Conservation (phyloP, 2,113 vertebrate genomes). For the Menidia beryllina region DNA sequence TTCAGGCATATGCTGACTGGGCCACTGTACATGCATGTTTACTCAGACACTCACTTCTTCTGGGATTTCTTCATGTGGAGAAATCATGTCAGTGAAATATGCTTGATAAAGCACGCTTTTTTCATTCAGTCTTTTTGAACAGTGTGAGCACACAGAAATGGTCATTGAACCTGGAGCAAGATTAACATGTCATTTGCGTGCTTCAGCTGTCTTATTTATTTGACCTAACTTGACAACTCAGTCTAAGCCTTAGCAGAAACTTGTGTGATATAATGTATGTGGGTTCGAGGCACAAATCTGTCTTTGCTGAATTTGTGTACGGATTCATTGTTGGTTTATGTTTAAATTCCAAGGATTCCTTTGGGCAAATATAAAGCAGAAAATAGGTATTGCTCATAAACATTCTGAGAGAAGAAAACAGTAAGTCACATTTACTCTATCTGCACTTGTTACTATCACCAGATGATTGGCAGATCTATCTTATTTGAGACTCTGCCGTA, state of each 20-base stretch:
- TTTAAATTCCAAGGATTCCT: too few species aligned
- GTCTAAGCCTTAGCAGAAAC: not conserved
- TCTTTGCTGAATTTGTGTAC: not conserved
- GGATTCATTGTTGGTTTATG: too few species aligned
- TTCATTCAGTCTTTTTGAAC: conserved; percentile 6
- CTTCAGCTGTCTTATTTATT: conserved; percentile 10
- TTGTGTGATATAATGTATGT: not conserved
- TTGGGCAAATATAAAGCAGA: too few species aligned
- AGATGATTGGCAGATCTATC: too few species aligned
- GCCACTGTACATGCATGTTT: conserved; percentile 3
- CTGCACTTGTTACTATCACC: too few species aligned
- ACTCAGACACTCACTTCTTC: not conserved
- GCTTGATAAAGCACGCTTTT: not conserved
- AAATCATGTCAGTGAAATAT: not conserved
- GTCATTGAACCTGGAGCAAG: conserved; percentile 21
- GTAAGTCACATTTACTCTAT: too few species aligned
- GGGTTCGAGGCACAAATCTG: not conserved
- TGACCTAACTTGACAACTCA: not conserved
- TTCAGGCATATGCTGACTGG: conserved; percentile 28
- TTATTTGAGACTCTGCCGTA: too few species aligned
- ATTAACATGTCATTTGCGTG: conserved; percentile 6
- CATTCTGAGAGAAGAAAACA: too few species aligned
- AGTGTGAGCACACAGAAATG: not conserved
- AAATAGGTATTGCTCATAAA: too few species aligned
- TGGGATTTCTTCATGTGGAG: conserved; percentile 25